Conservation (phyloP, 2,797 vertebrate species). For the Gephyroberyx darwinii region DNA sequence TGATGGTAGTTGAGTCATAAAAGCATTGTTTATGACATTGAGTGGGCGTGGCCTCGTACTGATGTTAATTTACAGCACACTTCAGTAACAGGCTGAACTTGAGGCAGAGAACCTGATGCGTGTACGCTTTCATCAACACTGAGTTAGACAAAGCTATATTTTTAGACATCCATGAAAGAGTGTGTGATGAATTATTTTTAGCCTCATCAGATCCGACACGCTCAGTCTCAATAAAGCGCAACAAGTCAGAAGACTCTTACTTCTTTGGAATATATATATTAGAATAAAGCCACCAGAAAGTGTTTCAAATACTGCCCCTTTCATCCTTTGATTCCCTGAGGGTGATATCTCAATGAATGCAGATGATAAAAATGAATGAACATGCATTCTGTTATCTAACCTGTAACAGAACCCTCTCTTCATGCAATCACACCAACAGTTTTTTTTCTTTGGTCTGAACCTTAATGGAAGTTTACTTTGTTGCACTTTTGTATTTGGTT, state of each 20-base stretch:
- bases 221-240: conserved; percentile 26
- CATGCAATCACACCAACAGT: conserved; percentile 3
- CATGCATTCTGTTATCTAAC: conserved; percentile 13
- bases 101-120: not conserved
- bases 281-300: conserved; percentile 63
- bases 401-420: conserved; percentile 17
- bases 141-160: conserved; percentile 31
- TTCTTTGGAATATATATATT: conserved; percentile 35
- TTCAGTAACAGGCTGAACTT: not conserved
- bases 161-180: conserved; percentile 43
- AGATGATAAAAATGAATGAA: conserved; percentile 48
- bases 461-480: not conserved
- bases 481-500: no score
- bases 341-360: conserved; percentile 61
- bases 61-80: not conserved
- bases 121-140: not conserved
- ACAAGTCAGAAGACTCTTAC: conserved; percentile 14
- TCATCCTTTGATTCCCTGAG: conserved; percentile 37
- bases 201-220: conserved; percentile 32
- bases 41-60: not conserved
- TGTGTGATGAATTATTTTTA: conserved; percentile 49
- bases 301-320: conserved; percentile 61
- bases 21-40: not conserved
- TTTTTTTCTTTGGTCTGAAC: not conserved
- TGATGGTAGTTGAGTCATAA: not conserved